A percentile compares a stretch with the other conserved stretches of the same genome.
phyloP scores from a whole-genome alignment of 2,797 vertebrate genomes.

The Cephalopachus bancanus region DNA sequence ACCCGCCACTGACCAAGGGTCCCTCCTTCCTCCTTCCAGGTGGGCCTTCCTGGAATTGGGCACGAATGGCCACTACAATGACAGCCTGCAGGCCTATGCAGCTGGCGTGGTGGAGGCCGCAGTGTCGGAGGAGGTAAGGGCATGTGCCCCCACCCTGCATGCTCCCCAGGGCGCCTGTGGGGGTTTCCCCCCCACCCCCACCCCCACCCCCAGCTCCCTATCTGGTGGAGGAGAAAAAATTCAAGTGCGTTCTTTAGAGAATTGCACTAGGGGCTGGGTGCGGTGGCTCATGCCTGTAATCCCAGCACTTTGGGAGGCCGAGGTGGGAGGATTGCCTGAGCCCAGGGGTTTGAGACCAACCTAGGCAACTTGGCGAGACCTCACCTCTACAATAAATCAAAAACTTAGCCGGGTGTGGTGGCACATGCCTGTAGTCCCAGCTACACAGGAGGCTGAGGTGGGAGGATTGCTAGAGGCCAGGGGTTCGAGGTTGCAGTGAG shows the following conservation, averaged over 20 bases:
- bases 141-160: rapidly evolving
- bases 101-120: conserved; percentile 95
- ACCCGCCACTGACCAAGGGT: background rate
- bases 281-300: too few species aligned
- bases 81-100: conserved; percentile 96
- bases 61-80: conserved; percentile 92
- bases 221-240: background rate
- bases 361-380: too few species aligned
- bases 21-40: conserved; percentile 82
- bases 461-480: background rate
- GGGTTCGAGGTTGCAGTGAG: background rate
- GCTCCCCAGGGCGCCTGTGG: background rate
- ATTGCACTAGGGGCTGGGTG: rapidly evolving
- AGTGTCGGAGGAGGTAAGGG: conserved; percentile 92
- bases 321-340: too few species aligned
- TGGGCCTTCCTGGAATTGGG: conserved; percentile 95
- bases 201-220: background rate
- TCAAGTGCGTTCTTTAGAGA: background rate
- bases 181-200: rapidly evolving
- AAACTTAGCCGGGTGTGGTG: too few species aligned
- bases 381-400: too few species aligned
- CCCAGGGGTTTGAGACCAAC: too few species aligned
- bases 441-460: background rate
- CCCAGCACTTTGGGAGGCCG: too few species aligned
- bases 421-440: background rate